Conservation (phyloP, 35 echinoderm and acorn worm species). For the Apostichopus parvimensis region DNA sequence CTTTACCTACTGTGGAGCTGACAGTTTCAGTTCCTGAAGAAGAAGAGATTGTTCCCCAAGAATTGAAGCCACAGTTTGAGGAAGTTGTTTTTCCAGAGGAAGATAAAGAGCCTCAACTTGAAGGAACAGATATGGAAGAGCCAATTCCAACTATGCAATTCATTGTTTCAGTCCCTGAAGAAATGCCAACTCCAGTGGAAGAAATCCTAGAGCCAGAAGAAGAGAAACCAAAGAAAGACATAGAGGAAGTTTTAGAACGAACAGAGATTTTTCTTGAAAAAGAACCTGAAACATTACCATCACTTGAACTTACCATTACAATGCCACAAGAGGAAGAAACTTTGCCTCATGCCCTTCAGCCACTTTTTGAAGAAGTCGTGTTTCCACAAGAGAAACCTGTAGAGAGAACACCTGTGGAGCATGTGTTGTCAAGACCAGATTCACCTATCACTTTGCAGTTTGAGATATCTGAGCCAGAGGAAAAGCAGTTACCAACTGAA, state of each 20-base stretch:
- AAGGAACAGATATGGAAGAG: background rate
- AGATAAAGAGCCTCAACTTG: background rate
- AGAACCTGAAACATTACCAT: conserved; percentile 28
- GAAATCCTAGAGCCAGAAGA: conserved; percentile 43
- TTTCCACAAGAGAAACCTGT: conserved; percentile 56
- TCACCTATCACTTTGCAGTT: conserved; percentile 17
- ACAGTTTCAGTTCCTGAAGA: conserved; percentile 64
- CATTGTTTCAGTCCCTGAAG: conserved; percentile 14
- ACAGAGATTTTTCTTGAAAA: conserved; percentile 66
- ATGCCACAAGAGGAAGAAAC: conserved; percentile 40
- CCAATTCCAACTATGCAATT: background rate
- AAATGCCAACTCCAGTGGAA: conserved; percentile 34
- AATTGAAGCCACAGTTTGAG: conserved; percentile 68
- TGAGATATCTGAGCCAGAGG: conserved; percentile 22
- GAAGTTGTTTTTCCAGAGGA: conserved; percentile 66
- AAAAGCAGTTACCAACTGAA: conserved; percentile 28
- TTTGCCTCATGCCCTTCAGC: conserved; percentile 25
- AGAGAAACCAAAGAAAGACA: background rate
- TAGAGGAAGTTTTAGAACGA: conserved; percentile 38
- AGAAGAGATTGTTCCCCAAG: conserved; percentile 24
- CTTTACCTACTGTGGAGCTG: conserved; percentile 57
- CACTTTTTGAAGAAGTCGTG: conserved; percentile 49
- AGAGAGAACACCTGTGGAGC: conserved; percentile 23
- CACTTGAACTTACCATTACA: conserved; percentile 33
- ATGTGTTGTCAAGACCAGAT: conserved; percentile 6